Conservation (phyloP, 30 jellyfish, hydroid and myxozoan species). For the Hydractinia symbiolongicarpus region DNA sequence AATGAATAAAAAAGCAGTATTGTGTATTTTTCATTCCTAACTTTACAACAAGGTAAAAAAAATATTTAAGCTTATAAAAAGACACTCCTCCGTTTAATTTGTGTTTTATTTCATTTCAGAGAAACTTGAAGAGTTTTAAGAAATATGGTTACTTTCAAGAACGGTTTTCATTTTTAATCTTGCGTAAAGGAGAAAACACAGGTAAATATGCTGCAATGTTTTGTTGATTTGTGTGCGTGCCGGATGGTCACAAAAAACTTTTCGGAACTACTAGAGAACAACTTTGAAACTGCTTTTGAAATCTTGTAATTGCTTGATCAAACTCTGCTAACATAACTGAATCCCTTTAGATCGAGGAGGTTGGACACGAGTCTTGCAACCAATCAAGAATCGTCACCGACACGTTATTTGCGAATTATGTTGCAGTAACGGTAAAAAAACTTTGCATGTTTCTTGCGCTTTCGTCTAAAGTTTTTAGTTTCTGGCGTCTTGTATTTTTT, state of each 20-base stretch:
- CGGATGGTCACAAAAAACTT: too few relatives aligned
- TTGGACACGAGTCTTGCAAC: constrained; percentile 63
- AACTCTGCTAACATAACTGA: too few relatives aligned
- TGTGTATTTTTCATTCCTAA: too few relatives aligned
- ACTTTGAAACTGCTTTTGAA: neutral
- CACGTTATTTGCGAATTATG: constrained; percentile 83
- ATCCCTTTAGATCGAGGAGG: neutral
- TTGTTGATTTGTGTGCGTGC: neutral
- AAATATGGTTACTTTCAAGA: constrained; percentile 62
- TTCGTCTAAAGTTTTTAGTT: too few relatives aligned
- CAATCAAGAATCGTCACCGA: constrained; percentile 48
- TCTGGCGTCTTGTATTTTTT: too few relatives aligned
- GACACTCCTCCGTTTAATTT: neutral
- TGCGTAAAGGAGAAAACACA: constrained; percentile 58
- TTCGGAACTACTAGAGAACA: neutral
- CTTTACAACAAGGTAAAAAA: too few relatives aligned
- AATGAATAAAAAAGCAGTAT: too few relatives aligned
- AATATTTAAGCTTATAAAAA: too few relatives aligned
- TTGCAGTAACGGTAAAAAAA: constrained; percentile 56
- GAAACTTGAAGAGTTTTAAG: constrained; percentile 41
- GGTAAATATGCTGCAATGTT: neutral
- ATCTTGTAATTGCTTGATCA: too few relatives aligned
- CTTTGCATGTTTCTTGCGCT: neutral
- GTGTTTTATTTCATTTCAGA: neutral
- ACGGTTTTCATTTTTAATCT: constrained; percentile 57